A percentile compares a stretch with the other conserved stretches of the same genome.
phyloP scores from a whole-genome alignment of 2,113 vertebrate species.

The Microtus montanus region DNA sequence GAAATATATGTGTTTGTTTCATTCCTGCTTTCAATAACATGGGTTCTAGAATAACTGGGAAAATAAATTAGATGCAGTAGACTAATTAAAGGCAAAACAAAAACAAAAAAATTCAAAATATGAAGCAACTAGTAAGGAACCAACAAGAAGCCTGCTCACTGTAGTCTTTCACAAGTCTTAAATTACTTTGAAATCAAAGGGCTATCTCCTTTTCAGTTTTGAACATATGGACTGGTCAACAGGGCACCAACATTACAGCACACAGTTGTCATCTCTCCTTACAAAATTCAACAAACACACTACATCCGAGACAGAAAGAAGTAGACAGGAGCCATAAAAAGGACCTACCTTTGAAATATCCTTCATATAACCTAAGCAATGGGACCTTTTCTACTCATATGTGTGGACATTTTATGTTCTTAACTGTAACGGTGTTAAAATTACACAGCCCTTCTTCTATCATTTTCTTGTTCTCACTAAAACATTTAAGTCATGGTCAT shows the following conservation, averaged over 20 bases:
- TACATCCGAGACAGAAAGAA: conserved; percentile 30
- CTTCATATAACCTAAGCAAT: background rate
- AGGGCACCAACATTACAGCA: background rate
- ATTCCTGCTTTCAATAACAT: conserved; percentile 19
- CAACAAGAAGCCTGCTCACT: background rate
- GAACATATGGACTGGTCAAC: background rate
- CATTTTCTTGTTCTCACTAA: conserved; percentile 55
- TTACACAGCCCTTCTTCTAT: conserved; percentile 12
- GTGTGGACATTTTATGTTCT: background rate
- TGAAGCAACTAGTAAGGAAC: background rate
- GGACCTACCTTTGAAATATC: conserved; percentile 25
- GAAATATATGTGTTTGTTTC: background rate
- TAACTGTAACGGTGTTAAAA: conserved; percentile 38
- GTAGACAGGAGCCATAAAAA: background rate
- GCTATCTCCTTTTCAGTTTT: background rate
- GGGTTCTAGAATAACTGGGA: background rate
- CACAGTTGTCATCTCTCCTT: background rate
- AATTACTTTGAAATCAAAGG: background rate
- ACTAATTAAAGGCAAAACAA: background rate
- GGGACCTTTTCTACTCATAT: background rate
- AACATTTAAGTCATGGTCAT: conserved; percentile 40
- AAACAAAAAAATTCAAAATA: background rate
- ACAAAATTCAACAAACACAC: conserved; percentile 1
- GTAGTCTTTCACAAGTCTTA: background rate
- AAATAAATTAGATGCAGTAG: background rate